Conservation (phyloP, 2,113 vertebrate species). For the human (Homo sapiens) region GRCh38 chr11:131764501-131765000, state of each 20-base stretch:
- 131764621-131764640: not conserved
- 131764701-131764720: not conserved
- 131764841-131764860: not conserved
- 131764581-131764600: not conserved
- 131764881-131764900: fast-evolving
- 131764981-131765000: not conserved
- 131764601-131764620: not conserved
- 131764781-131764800: not conserved
- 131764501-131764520: not conserved
- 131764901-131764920: too few relatives aligned
- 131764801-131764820: not conserved
- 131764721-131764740: not conserved
- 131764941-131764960: not conserved
- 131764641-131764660: not conserved
- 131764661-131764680: not conserved
- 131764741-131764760: not conserved
- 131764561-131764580: slow-evolving; percentile 41
- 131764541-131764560: not conserved
- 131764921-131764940: not conserved
- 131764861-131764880: not conserved
- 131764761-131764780: not conserved
- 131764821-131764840: not conserved
- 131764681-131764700: not conserved
- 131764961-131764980: not conserved
- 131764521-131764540: not conserved